phyloP scores from a whole-genome alignment of 2,797 vertebrate species.

The Staurois parvus region DNA sequence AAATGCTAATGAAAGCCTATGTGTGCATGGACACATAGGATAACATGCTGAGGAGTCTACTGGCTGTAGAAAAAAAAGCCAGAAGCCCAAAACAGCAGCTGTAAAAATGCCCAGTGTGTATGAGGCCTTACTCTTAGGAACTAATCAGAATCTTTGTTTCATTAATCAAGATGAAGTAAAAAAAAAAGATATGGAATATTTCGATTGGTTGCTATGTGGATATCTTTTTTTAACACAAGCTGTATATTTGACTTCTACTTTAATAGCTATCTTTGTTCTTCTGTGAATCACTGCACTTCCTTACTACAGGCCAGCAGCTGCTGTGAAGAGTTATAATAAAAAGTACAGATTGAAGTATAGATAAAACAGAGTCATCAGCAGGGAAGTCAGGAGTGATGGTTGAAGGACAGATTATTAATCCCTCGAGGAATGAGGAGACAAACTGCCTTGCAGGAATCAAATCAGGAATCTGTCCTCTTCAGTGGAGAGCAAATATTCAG shows the following conservation, averaged over 20 bases:
- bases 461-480: conserved; percentile 17
- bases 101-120: too few species aligned
- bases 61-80: too few species aligned
- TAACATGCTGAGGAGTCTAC: too few species aligned
- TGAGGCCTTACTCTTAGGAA: neutral
- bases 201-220: neutral
- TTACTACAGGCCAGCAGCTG: neutral
- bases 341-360: neutral
- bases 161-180: neutral
- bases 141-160: neutral
- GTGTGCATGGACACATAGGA: too few species aligned
- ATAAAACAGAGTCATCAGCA: neutral
- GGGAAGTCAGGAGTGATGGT: neutral
- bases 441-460: conserved; percentile 6
- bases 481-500: neutral
- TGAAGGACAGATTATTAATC: conserved; percentile 15
- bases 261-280: neutral
- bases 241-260: neutral
- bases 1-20: too few species aligned
- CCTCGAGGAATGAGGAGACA: neutral
- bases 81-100: too few species aligned
- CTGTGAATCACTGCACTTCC: neutral
- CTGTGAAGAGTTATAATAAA: neutral
- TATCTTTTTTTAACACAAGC: neutral
- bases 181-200: neutral